Base-by-base conservation (phyloP, 1,140 invertebrate species). In the Eufriesea mexicana region DNA sequence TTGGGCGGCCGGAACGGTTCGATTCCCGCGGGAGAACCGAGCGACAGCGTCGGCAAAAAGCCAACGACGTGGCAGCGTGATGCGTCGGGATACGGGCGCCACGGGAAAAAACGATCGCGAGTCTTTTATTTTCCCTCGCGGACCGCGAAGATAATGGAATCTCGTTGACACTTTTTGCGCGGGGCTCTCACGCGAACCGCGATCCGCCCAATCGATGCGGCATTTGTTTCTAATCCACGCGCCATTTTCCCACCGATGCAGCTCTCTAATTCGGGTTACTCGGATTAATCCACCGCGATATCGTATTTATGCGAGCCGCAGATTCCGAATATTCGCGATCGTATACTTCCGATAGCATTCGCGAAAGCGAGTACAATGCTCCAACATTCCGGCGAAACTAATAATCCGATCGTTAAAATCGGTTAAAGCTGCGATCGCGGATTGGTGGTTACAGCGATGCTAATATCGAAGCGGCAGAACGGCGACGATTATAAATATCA, bases 51-150 rank as follows among this genome's bases (percentile, higher is more conserved):
- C 73, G 79, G 51, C 62, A 86, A 86, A 87, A 87, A 86, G 80
- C 45, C 73, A 79, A 57, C 71, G 68, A 83, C 79, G 57, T 70
- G 84, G 23, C 79, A 78, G 74, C 54, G 68, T 74, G 85, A 86
- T 70, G 76, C 62, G 70, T 28, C 57, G 51, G 20, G 70, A 87
- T 83, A 77, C 79, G 73, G 79, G 68, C 86, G 84, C 74, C 80
- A 76, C 62, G 71, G 64, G 64, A 75, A 86, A 87, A 83, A 87
- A 87, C 49, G 57, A 20, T 62, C 25, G 76, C 28, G 25, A 4
- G 57, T 83, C 45, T 59, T 83, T 79, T 86, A 83, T 87, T 86
- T 86, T 86, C 49, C 68, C 55, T 49, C 20, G 59, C 59, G 35
- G 57, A n/a, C 55, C 67, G 57, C 67, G 61, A 61, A 82, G 71